Conservation (phyloP, 1,140 invertebrate species). For the Drosophila erecta region DNA sequence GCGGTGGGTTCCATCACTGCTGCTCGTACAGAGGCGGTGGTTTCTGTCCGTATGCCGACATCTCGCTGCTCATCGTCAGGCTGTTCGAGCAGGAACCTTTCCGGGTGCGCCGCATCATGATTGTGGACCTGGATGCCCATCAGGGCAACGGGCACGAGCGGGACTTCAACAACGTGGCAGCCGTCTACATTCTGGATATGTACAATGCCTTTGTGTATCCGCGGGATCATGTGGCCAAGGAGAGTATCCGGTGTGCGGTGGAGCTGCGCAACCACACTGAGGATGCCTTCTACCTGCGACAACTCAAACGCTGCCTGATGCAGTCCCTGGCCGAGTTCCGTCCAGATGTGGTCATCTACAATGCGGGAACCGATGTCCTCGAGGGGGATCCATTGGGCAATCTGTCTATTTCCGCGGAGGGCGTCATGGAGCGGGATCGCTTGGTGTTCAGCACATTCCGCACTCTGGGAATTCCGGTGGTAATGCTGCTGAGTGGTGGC, state of each 20-base stretch:
- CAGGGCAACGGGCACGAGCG: conserved; percentile 95
- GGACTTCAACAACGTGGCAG: conserved; percentile 90
- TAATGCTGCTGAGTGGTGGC: conserved; percentile 95
- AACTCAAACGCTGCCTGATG: conserved; percentile 88
- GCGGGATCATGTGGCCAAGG: conserved; percentile 90
- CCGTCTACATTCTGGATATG: conserved; percentile 94
- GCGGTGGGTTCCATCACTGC: conserved; percentile 95
- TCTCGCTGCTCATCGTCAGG: conserved; percentile 90
- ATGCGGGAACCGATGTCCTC: conserved; percentile 94
- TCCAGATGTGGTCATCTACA: conserved; percentile 93
- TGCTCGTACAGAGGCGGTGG: conserved; percentile 90
- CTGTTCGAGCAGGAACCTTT: conserved; percentile 87
- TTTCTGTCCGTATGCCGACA: conserved; percentile 96
- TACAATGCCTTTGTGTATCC: conserved; percentile 94
- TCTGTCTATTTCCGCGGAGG: conserved; percentile 89
- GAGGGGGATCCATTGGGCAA: conserved; percentile 91
- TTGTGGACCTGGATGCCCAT: conserved; percentile 95
- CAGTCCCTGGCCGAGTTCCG: conserved; percentile 90
- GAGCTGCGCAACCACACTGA: conserved; percentile 88
- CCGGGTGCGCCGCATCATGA: conserved; percentile 89
- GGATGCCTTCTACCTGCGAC: conserved; percentile 90
- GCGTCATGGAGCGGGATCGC: conserved; percentile 92
- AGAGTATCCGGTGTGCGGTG: conserved; percentile 90
- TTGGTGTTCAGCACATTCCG: conserved; percentile 91
- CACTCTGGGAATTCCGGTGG: conserved; percentile 89